Evolutionary conservation across 2,888 invertebrate genomes (phyloP).

Genomic region (Drosophila nr. perissopoda): DNA sequence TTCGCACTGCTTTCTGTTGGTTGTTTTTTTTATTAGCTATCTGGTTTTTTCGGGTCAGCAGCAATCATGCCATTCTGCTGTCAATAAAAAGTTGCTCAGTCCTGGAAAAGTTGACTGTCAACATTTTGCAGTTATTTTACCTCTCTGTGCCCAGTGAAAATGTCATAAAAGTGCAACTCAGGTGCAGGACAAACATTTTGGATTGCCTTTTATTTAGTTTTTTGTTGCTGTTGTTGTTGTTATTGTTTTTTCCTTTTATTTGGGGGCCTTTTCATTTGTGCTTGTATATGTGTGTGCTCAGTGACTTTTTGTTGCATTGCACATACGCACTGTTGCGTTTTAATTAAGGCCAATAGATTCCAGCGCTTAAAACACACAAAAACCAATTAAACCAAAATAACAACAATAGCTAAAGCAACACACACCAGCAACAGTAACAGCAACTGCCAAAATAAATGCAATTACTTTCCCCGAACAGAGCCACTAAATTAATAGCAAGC

Average conservation of each 20-base stretch:
- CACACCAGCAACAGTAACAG: not conserved
- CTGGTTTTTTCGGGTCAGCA: slow-evolving; percentile 53
- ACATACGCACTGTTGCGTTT: slow-evolving; percentile 76
- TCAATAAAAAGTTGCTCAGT: slow-evolving; percentile 66
- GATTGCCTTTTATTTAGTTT: slow-evolving; percentile 38
- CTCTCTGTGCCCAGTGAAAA: slow-evolving; percentile 50
- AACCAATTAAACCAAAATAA: slow-evolving; percentile 76
- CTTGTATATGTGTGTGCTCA: slow-evolving; percentile 29
- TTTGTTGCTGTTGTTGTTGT: not conserved
- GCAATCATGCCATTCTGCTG: slow-evolving; percentile 74
- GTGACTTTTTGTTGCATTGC: slow-evolving; percentile 73
- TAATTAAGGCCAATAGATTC: slow-evolving; percentile 75
- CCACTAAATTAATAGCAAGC: slow-evolving; percentile 75
- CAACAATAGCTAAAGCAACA: slow-evolving; percentile 24
- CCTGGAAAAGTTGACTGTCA: slow-evolving; percentile 54
- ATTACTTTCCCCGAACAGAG: slow-evolving; percentile 57
- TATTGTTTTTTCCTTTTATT: slow-evolving; percentile 26
- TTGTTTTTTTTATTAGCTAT: slow-evolving; percentile 37
- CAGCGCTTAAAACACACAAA: slow-evolving; percentile 63
- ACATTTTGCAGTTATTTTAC: slow-evolving; percentile 78
- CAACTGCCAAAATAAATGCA: slow-evolving; percentile 71
- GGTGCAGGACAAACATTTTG: slow-evolving; percentile 63
- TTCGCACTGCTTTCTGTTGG: slow-evolving; percentile 16
- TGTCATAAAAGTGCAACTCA: slow-evolving; percentile 62
- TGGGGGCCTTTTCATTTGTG: slow-evolving; percentile 26